phyloP scores from a whole-genome alignment of 2,888 invertebrate genomes.

The Smittia sp. region DNA sequence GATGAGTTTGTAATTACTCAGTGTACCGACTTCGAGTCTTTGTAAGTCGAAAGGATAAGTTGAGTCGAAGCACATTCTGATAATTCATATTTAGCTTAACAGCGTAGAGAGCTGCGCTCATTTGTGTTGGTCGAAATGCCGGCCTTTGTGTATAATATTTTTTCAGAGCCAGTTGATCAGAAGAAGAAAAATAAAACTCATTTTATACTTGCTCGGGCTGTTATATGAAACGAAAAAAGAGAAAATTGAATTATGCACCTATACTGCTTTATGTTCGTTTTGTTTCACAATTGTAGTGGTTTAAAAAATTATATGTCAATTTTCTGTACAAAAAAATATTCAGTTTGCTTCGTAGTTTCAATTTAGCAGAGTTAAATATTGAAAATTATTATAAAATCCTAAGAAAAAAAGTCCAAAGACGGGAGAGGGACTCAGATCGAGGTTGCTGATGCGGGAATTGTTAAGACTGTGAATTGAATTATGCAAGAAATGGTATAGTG shows the following conservation, averaged over 20 bases:
- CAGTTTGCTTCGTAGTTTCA: slow-evolving; percentile 40
- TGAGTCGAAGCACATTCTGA: background rate
- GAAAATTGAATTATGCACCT: slow-evolving; percentile 41
- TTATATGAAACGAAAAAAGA: slow-evolving; percentile 41
- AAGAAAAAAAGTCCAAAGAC: slow-evolving; percentile 6
- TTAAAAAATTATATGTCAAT: slow-evolving; percentile 41
- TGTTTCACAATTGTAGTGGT: slow-evolving; percentile 40
- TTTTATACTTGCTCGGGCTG: slow-evolving; percentile 32
- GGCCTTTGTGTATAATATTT: slow-evolving; percentile 41
- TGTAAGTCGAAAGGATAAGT: background rate
- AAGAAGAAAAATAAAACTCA: slow-evolving; percentile 32
- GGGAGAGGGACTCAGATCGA: background rate
- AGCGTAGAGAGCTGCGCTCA: slow-evolving; percentile 18
- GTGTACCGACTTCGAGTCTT: background rate
- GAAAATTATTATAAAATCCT: slow-evolving; percentile 28
- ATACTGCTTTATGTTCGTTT: slow-evolving; percentile 37
- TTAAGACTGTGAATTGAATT: slow-evolving; percentile 20
- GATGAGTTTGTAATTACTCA: slow-evolving; percentile 33
- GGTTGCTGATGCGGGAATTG: slow-evolving; percentile 25
- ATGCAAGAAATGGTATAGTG: slow-evolving; percentile 40
- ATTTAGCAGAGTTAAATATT: slow-evolving; percentile 38
- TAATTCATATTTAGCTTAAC: slow-evolving; percentile 34
- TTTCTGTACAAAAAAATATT: slow-evolving; percentile 41
- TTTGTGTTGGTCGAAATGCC: slow-evolving; percentile 38
- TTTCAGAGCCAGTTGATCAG: slow-evolving; percentile 25